Base-by-base conservation (phyloP, 1,140 invertebrate species). In the Drosophila navojoa region DNA sequence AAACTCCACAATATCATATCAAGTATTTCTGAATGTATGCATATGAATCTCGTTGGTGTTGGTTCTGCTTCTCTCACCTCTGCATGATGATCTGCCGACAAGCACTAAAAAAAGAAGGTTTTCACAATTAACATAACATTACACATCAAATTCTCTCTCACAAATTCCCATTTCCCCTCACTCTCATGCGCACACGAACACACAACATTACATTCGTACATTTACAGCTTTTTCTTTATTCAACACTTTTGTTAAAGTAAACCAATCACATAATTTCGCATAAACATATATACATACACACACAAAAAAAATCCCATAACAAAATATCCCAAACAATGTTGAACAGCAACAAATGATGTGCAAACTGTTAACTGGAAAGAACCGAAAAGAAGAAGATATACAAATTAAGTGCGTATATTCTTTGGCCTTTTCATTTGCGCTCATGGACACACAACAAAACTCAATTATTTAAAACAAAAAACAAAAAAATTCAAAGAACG, bases 401-500 rank as follows among this genome's bases (percentile, higher is more conserved):
- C 53, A 55, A 38, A 38, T 11, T 50, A 50, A 5, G 13, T 16
- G 55, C 55, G 44, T 42, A 27, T 44, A 45, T 64, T 35, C 27
- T 58, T 57, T 11, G 10, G 32, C 35, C 35, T 35, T 40, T 49
- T 16, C 35, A 40, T 32, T 52, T 68, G 59, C 54, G 59, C 25
- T 16, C 35, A 58, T 22, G 10, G 5, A 44, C 19, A 7, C 5
- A 9, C 16, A 38, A 38, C 38, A 59, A 61, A 69, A 70, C 19
- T 3, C 9, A 54, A 58, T 54, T 52, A 73, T 9, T 15, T 16
- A 67, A 60, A 54, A 59, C 19, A 49, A 79, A 47, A 19, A 58
- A 42, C 66, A 60, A 55, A 64, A 29, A 85, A 57, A 80, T 68
- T 35, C 2, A 9, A 35, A 13, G 52, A 74, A 69, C 38, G 67